Evolutionary conservation across 2,888 invertebrate genomes (phyloP).

Genomic region (Watsonalla cultraria): DNA sequence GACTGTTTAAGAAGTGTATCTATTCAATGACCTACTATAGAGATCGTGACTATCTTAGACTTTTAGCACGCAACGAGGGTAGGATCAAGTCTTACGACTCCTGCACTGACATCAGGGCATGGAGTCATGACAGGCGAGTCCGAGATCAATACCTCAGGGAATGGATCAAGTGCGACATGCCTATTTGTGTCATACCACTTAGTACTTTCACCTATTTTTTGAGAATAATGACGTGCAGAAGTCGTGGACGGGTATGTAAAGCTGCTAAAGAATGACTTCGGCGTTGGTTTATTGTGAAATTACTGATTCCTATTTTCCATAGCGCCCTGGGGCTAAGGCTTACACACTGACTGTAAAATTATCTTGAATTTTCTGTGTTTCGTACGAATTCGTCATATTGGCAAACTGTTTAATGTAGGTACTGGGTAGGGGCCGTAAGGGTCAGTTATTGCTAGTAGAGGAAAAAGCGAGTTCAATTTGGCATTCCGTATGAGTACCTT

Average conservation of each 20-base stretch:
- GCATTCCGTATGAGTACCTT: too few relatives aligned
- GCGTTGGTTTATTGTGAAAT: too few relatives aligned
- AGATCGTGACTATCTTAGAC: conserved; percentile 25
- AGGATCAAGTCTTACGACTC: conserved; percentile 75
- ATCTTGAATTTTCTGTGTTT: too few relatives aligned
- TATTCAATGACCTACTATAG: conserved; percentile 51
- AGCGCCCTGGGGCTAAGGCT: too few relatives aligned
- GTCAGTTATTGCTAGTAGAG: too few relatives aligned
- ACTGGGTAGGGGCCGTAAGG: too few relatives aligned
- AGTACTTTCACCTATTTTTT: conserved; percentile 39
- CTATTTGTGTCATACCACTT: conserved; percentile 46
- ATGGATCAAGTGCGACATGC: conserved; percentile 68
- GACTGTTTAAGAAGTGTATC: conserved; percentile 11
- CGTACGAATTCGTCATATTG: too few relatives aligned
- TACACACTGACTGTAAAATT: too few relatives aligned
- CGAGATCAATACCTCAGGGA: conserved; percentile 56
- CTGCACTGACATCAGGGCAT: conserved; percentile 73
- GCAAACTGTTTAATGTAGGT: too few relatives aligned
- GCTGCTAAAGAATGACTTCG: background rate
- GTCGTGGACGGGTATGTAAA: conserved; percentile 41
- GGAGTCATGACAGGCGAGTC: conserved; percentile 64
- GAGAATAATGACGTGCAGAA: conserved; percentile 48
- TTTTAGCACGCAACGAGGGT: conserved; percentile 70
- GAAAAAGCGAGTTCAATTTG: too few relatives aligned
- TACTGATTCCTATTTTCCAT: too few relatives aligned